Percentiles rank a stretch among this genome's conserved stretches.
Evolutionary conservation across 30 jellyfish, hydroid and myxozoan genomes (phyloP).

Genomic region (Hydractinia symbiolongicarpus): DNA sequence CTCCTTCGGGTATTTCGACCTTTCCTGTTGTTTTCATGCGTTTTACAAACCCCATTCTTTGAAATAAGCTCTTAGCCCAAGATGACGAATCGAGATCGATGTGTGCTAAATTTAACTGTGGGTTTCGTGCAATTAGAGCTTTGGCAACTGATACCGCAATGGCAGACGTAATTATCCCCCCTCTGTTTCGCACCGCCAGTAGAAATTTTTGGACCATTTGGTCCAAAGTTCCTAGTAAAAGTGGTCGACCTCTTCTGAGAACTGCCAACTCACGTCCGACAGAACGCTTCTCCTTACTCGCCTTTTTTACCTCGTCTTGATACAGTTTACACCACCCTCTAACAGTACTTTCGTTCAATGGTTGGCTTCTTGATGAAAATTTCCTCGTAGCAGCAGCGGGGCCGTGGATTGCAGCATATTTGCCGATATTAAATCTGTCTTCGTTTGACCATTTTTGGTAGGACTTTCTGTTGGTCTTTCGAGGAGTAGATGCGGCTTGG

Average conservation of each 20-base stretch:
- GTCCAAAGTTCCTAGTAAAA: background rate
- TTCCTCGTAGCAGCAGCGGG: too few relatives aligned
- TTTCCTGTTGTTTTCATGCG: slow-evolving; percentile 5
- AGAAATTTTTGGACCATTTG: slow-evolving; percentile 1
- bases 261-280: too few relatives aligned
- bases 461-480: slow-evolving; percentile 11
- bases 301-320: background rate
- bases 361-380: too few relatives aligned
- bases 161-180: slow-evolving; percentile 4
- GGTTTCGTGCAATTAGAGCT: slow-evolving; percentile 24
- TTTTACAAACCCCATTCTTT: slow-evolving; percentile 20
- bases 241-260: slow-evolving; percentile 7
- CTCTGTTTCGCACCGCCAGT: background rate
- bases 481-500: slow-evolving; percentile 5
- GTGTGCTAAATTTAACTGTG: background rate
- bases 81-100: slow-evolving; percentile 17
- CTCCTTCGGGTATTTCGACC: slow-evolving; percentile 20
- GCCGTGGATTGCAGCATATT: too few relatives aligned
- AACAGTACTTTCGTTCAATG: too few relatives aligned
- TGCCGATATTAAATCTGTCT: too few relatives aligned
- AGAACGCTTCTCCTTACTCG: background rate
- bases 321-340: background rate
- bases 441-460: too few relatives aligned
- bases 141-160: slow-evolving; percentile 23
- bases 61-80: slow-evolving; percentile 29